Conservation (phyloP, 1,140 invertebrate genomes). For the Homarus americanus region DNA sequence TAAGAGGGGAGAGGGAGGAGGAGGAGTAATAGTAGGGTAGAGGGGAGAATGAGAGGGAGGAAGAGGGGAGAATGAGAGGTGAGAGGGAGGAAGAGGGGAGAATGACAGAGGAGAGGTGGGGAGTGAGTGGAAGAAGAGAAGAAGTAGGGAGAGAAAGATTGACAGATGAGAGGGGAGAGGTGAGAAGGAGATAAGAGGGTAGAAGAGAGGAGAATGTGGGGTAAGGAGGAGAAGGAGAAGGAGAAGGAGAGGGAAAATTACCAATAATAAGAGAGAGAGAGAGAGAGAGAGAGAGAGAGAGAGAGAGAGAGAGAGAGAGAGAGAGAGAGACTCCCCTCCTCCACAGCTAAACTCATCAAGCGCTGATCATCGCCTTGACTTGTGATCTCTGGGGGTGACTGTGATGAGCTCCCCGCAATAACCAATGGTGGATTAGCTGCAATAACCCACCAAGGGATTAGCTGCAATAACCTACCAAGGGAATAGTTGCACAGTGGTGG, state of each 20-base stretch:
- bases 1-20: neutral
- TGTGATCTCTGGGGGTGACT: neutral
- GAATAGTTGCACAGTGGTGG: too few species aligned
- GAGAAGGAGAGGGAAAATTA: neutral
- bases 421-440: too few species aligned
- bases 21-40: neutral
- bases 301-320: neutral
- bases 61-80: neutral
- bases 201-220: neutral
- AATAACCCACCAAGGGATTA: too few species aligned
- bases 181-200: too few species aligned
- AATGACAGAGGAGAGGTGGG: neutral
- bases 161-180: neutral
- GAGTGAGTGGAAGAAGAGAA: neutral
- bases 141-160: neutral
- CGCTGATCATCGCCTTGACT: neutral
- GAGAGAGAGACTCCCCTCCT: neutral
- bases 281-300: neutral
- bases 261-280: too few species aligned
- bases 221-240: neutral
- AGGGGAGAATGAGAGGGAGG: neutral
- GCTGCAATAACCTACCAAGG: too few species aligned
- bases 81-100: neutral
- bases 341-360: neutral
- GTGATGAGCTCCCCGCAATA: too few species aligned